Conservation (phyloP, 2,888 invertebrate genomes). For the Rhogogaster chlorosoma region DNA sequence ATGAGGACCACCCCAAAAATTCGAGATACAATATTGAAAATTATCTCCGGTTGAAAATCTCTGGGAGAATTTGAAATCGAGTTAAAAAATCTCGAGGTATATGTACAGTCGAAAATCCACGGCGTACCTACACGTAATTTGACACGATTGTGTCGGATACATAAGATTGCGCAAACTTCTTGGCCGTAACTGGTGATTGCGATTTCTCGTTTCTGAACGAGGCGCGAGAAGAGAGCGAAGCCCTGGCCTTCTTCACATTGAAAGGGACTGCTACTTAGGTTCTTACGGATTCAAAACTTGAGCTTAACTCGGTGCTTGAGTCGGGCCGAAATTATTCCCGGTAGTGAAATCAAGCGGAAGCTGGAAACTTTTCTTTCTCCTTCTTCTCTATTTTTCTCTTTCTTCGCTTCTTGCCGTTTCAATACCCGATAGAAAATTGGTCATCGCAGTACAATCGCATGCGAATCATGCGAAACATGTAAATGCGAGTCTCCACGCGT, state of each 20-base stretch:
- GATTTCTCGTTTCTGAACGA: constrained; percentile 19
- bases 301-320: constrained; percentile 11
- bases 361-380: neutral
- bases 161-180: neutral
- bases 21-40: neutral
- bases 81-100: neutral
- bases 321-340: neutral
- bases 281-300: constrained; percentile 20
- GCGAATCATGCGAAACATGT: no score
- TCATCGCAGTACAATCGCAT: neutral
- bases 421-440: neutral
- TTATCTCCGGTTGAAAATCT: neutral
- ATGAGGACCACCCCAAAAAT: no score
- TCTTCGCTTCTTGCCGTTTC: neutral
- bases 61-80: neutral
- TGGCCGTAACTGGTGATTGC: constrained; percentile 9
- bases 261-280: constrained; percentile 5
- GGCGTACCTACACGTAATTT: neutral
- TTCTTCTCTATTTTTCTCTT: neutral
- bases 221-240: neutral
- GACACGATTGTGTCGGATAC: neutral
- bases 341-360: neutral
- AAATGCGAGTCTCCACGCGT: no score
- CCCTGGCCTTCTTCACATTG: neutral
- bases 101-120: neutral